Percentiles rank a stretch among this genome's conserved stretches.
These are phyloP conservation scores for Echinops telfairi DNA, from an alignment of 2,113 vertebrate species.

Conservation along the genomic window DNA sequence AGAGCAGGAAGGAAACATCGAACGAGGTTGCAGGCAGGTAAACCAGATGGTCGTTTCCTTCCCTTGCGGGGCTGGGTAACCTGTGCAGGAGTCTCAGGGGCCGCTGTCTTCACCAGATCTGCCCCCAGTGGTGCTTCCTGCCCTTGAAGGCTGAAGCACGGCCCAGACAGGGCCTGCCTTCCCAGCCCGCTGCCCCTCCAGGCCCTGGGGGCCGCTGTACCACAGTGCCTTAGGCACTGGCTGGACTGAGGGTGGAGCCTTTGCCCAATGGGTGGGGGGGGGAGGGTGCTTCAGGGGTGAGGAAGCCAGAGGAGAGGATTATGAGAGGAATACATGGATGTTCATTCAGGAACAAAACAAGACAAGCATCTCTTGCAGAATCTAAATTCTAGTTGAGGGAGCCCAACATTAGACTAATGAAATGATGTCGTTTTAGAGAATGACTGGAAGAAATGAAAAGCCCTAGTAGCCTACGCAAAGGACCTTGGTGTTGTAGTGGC, in stretches of 20 bases:
- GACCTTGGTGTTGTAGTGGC: no score
- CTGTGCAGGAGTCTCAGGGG: neutral
- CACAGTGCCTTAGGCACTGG: accelerated
- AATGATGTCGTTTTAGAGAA: no score
- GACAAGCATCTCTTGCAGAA: no score
- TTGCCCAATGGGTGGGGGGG: accelerated
- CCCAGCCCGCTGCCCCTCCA: accelerated
- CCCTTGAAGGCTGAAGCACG: neutral
- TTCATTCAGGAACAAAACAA: neutral
- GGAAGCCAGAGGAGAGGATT: neutral
- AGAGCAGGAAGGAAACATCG: neutral
- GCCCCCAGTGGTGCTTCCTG: neutral
- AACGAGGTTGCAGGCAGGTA: neutral
- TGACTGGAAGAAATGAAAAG: no score
- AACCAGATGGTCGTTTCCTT: neutral
- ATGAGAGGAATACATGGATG: accelerated
- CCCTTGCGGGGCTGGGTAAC: accelerated
- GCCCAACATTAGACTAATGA: neutral
- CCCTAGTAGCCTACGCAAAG: no score
- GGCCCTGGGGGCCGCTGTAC: accelerated
- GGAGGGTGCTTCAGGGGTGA: no score
- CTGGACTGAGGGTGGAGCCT: neutral
- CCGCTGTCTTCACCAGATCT: constrained; percentile 21
- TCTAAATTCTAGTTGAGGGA: accelerated
- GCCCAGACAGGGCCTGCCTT: neutral